Evolutionary conservation across 2,888 invertebrate genomes (phyloP).

Genomic region (Andrena praecox): DNA sequence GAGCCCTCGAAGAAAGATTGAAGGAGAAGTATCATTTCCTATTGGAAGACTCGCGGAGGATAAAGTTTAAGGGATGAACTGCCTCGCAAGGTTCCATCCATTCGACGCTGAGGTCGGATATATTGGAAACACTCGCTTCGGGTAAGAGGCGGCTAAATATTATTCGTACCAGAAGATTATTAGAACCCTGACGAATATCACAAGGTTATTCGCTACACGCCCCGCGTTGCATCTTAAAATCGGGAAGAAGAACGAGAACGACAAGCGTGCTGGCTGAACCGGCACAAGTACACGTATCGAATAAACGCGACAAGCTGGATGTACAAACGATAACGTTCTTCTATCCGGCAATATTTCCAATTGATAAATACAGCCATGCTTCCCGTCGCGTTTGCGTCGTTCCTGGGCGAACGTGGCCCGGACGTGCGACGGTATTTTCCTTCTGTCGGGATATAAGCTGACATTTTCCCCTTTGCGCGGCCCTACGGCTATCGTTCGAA

Average conservation of each 20-base stretch:
- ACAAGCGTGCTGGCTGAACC: background rate
- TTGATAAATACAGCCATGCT: slow-evolving; percentile 23
- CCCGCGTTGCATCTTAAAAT: no score
- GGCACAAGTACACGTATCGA: slow-evolving; percentile 5
- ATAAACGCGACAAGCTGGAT: slow-evolving; percentile 8
- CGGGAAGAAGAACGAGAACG: background rate
- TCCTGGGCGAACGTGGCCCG: slow-evolving; percentile 14
- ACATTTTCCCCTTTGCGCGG: slow-evolving; percentile 40
- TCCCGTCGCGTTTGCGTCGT: slow-evolving; percentile 4
- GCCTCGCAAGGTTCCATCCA: slow-evolving; percentile 31
- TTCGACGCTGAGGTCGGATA: slow-evolving; percentile 17
- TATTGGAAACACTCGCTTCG: slow-evolving; percentile 34
- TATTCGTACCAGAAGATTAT: background rate
- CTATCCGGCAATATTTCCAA: slow-evolving; percentile 20
- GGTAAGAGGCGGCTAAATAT: slow-evolving; percentile 1
- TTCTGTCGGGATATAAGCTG: slow-evolving; percentile 43
- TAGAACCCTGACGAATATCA: background rate
- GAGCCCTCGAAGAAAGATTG: slow-evolving; percentile 8
- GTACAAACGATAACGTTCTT: slow-evolving; percentile 7
- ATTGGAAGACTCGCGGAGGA: slow-evolving; percentile 20
- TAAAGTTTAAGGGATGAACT: slow-evolving; percentile 49
- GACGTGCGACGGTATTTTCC: slow-evolving; percentile 33
- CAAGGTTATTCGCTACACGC: no score
- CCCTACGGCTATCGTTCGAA: slow-evolving; percentile 58
- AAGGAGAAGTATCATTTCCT: slow-evolving; percentile 21